Evolutionary conservation across 2,113 vertebrate genomes (phyloP), one percentile per base, ranked within the genome.

Genomic region (Tetrax tetrax): DNA sequence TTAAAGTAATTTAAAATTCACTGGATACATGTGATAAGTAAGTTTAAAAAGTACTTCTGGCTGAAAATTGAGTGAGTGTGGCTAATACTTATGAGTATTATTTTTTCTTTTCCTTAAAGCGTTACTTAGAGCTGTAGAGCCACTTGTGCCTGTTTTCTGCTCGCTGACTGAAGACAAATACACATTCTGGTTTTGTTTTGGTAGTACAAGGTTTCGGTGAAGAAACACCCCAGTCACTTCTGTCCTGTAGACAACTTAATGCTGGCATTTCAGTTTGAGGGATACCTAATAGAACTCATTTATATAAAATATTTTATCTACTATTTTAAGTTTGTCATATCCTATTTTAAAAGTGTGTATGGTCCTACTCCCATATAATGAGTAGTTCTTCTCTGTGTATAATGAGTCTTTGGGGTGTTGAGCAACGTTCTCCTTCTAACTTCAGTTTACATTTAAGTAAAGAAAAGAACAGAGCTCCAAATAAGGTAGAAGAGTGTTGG

Each of bases 331-430:
- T 79, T 74, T 84, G 19, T 57, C 33, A 38, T 23, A 6, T 29
- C 3, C 25, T 87, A 65, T 81, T 35, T 9, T 57, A 48, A 47
- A 83, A 72, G 9, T 0, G 0, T 29, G 5, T 38, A 17, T n/a
- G 63, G 19, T 70, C 23, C 20, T 59, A 21, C 64, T 60, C 69
- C 15, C 2, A 5, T 80, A 4, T 68, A 43, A 13, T 0, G 0
- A 41, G 10, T 51, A 14, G 20, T 38, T 85, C 16, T 80, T 56
- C 41, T 76, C 4, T 20, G 23, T 25, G 4, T 69, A 10, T 64
- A 14, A 31, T 50, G 25, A 56, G 5, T 7, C 4, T 51, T 83
- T 61, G 22, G 31, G 29, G 12, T 60, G 35, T 89, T 43, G 19
- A 75, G n/a, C 53, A 87, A n/a, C 51, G 31, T 11, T 64, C 76